Conservation (phyloP, 2,113 vertebrate species). For the Nothocercus nigrocapillus region DNA sequence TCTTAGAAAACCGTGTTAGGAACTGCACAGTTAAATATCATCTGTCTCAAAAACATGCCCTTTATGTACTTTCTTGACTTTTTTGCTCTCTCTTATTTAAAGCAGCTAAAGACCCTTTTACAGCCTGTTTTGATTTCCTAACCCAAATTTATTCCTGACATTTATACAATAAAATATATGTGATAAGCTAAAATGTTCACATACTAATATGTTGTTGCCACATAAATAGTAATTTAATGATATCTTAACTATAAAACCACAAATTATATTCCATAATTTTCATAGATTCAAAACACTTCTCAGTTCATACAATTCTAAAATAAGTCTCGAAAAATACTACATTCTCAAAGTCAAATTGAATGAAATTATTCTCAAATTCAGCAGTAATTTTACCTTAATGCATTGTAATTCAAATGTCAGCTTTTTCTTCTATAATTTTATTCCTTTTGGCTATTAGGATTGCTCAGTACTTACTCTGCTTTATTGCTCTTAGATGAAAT, state of each 20-base stretch:
- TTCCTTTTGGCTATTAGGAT: conserved; percentile 55
- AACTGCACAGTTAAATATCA: background rate
- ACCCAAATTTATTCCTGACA: background rate
- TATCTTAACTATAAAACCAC: background rate
- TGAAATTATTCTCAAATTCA: conserved; percentile 50
- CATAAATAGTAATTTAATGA: background rate
- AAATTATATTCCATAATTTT: background rate
- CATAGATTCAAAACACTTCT: background rate
- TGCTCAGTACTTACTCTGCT: conserved; percentile 5
- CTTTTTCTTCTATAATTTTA: conserved; percentile 50
- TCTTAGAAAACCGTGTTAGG: background rate
- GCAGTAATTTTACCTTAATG: conserved; percentile 50
- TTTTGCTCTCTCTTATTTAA: background rate
- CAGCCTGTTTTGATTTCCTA: background rate
- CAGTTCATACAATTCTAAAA: background rate
- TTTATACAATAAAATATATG: background rate
- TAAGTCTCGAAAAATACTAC: background rate
- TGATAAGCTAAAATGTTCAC: background rate
- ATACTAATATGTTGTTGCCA: background rate
- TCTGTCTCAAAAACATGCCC: background rate
- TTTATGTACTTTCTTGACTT: background rate
- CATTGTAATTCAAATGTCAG: conserved; percentile 55
- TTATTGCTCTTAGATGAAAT: conserved; percentile 64
- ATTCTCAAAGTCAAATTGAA: conserved; percentile 21
- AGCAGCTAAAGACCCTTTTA: background rate